phyloP scores from a whole-genome alignment of 2,888 invertebrate species.

The Bugulina stolonifera region DNA sequence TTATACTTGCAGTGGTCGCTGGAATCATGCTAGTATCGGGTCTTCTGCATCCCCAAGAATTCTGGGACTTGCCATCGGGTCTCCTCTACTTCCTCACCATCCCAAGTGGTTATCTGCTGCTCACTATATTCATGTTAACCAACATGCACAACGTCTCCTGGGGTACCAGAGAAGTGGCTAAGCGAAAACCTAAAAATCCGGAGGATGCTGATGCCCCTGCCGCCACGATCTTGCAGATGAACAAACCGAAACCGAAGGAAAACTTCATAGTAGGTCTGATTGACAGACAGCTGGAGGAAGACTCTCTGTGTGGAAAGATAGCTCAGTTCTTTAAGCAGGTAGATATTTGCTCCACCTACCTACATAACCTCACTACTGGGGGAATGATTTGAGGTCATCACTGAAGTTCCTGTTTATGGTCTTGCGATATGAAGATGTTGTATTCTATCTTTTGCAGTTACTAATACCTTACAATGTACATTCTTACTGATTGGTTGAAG shows the following conservation, averaged over 20 bases:
- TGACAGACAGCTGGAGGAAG: conserved; percentile 34
- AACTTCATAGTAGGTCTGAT: conserved; percentile 23
- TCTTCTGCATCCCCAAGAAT: conserved; percentile 86
- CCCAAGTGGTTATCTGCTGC: conserved; percentile 87
- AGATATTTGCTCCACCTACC: conserved; percentile 31
- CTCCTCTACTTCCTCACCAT: conserved; percentile 80
- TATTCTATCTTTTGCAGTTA: too few relatives aligned
- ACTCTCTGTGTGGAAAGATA: conserved; percentile 33
- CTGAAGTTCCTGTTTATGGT: too few relatives aligned
- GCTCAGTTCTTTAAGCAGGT: conserved; percentile 32
- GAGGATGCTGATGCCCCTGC: conserved; percentile 71
- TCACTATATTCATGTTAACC: conserved; percentile 83
- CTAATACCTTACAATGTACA: too few relatives aligned
- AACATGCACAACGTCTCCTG: conserved; percentile 89
- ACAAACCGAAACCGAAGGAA: not conserved
- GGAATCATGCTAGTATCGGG: conserved; percentile 95
- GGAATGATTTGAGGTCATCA: too few relatives aligned
- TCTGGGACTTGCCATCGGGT: conserved; percentile 60
- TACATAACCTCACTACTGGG: too few relatives aligned
- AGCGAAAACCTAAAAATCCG: conserved; percentile 37
- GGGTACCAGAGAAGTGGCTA: conserved; percentile 77
- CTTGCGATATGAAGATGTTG: too few relatives aligned
- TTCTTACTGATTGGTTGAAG: too few relatives aligned
- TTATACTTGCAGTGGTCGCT: conserved; percentile 58
- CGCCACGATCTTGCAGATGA: not conserved